phyloP scores from a whole-genome alignment of 1,140 invertebrate species.

The Zaprionus vittiger region DNA sequence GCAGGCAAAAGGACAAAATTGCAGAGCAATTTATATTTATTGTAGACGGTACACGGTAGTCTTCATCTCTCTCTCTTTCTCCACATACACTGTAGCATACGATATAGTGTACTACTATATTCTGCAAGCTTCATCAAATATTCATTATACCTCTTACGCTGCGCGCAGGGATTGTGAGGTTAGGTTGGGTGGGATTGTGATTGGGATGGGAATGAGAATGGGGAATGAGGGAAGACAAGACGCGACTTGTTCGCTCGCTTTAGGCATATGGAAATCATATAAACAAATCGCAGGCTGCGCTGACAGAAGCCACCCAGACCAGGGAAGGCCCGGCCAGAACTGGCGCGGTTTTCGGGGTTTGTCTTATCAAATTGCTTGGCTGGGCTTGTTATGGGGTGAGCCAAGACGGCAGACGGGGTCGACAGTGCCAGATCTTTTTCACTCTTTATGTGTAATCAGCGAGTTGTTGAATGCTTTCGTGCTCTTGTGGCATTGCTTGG shows the following conservation, averaged over 20 bases:
- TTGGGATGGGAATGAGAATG: not conserved
- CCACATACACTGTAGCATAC: not conserved
- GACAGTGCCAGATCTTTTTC: conserved; percentile 32
- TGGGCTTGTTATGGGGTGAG: not conserved
- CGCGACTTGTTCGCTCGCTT: not conserved
- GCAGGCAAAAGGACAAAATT: conserved; percentile 17
- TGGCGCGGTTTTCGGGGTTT: not conserved
- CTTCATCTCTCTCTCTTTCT: not conserved
- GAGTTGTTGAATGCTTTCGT: conserved; percentile 37
- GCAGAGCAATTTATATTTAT: conserved; percentile 30
- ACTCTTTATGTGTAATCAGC: conserved; percentile 50
- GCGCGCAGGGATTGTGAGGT: too few species aligned
- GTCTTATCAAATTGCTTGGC: conserved; percentile 35
- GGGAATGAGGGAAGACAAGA: not conserved
- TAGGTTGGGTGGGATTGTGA: not conserved
- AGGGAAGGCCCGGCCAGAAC: not conserved
- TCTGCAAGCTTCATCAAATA: conserved; percentile 38
- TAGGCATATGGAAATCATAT: conserved; percentile 51
- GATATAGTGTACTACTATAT: not conserved
- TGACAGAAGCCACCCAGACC: conserved; percentile 46
- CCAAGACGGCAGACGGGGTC: conserved; percentile 17
- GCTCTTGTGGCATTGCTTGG: conserved; percentile 9
- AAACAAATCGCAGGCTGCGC: conserved; percentile 52
- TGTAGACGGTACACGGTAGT: not conserved
- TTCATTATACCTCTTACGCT: conserved; percentile 28